These are phyloP conservation scores for Hassar affinis DNA, from an alignment of 2,113 vertebrate species.

Conservation along the genomic window DNA sequence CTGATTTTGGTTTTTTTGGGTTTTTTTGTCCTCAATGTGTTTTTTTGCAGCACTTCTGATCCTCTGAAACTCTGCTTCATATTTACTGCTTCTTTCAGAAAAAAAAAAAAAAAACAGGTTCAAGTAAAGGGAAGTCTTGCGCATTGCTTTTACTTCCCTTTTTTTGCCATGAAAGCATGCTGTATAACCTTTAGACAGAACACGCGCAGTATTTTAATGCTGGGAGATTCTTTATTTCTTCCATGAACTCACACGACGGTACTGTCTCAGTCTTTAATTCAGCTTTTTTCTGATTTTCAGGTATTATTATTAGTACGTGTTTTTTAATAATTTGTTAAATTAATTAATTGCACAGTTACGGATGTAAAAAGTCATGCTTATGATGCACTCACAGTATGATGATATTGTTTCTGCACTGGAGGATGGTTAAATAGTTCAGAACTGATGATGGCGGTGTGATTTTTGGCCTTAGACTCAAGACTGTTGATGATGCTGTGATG, in stretches of 20 bases:
- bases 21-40: not conserved
- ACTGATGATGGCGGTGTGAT: not conserved
- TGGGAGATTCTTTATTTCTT: not conserved
- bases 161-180: conserved; percentile 42
- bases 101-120: not conserved
- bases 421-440: not conserved
- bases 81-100: not conserved
- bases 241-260: not conserved
- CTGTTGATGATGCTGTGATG: not conserved
- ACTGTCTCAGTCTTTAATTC: conserved; percentile 11
- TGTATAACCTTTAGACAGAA: not conserved
- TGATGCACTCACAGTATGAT: conserved; percentile 27
- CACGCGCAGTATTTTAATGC: conserved; percentile 37
- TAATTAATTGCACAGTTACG: not conserved
- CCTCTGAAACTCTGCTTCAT: not conserved
- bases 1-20: too few relatives aligned
- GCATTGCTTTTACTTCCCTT: conserved; percentile 19
- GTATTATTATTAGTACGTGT: not conserved
- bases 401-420: not conserved
- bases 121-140: conserved; percentile 1
- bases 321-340: conserved; percentile 12
- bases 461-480: conserved; percentile 15
- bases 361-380: not conserved
- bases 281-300: conserved; percentile 10
- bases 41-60: not conserved